Evolutionary conservation across 2,113 vertebrate genomes (phyloP).

Genomic region (Ctenomys sociabilis): DNA sequence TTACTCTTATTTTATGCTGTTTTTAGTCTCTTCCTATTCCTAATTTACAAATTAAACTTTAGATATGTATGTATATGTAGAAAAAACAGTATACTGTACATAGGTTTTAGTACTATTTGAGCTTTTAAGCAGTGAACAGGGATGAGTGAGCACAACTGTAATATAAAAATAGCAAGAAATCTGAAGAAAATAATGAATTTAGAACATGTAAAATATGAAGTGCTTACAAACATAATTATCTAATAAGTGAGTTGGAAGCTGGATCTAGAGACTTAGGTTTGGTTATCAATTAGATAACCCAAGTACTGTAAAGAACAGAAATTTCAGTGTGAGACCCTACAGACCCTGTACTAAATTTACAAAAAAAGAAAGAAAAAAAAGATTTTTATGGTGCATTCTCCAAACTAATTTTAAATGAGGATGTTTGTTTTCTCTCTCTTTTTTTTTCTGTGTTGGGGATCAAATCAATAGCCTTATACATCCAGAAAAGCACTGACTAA

Average conservation of each 20-base stretch:
- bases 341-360: no score
- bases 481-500: no score
- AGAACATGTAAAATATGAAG: not conserved
- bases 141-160: no score
- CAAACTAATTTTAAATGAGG: no score
- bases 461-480: no score
- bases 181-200: not conserved
- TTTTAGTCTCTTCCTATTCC: not conserved
- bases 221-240: not conserved
- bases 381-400: no score
- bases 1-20: not conserved
- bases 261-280: not conserved
- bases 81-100: not conserved
- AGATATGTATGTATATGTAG: not conserved
- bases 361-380: no score
- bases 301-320: not conserved
- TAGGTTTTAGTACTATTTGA: not conserved
- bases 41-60: not conserved
- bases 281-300: not conserved
- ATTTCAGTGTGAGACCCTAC: slow-evolving; percentile 29
- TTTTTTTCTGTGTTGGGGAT: no score
- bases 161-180: not conserved
- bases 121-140: not conserved
- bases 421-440: no score
- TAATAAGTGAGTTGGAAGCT: not conserved